Evolutionary conservation across 92 coral and sea anemone species (phyloP).

Genomic region (Umimayanthus chanpuru): DNA sequence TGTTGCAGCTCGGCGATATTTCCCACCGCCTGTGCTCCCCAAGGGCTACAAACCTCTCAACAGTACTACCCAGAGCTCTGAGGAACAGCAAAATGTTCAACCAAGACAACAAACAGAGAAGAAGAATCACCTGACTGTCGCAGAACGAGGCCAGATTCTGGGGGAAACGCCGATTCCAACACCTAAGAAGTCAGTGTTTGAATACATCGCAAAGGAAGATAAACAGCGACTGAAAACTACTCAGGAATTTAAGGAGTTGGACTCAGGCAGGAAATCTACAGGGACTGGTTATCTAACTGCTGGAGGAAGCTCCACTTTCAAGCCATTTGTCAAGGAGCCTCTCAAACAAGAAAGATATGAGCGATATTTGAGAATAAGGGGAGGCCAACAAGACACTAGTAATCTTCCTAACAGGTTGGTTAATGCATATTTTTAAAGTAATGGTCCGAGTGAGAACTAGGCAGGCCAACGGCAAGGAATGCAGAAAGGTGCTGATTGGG

Average conservation of each 20-base stretch:
- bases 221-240: slow-evolving; percentile 64
- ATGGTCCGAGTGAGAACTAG: no score
- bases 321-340: slow-evolving; percentile 87
- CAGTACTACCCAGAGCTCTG: slow-evolving; percentile 43
- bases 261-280: neutral
- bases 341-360: slow-evolving; percentile 93
- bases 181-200: slow-evolving; percentile 89
- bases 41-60: slow-evolving; percentile 73
- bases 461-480: no score
- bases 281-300: neutral
- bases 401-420: slow-evolving; percentile 63
- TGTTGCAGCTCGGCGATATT: slow-evolving; percentile 69
- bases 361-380: slow-evolving; percentile 59
- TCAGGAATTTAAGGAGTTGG: slow-evolving; percentile 30
- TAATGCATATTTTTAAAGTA: neutral
- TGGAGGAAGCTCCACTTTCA: slow-evolving; percentile 46
- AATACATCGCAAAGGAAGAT: slow-evolving; percentile 74
- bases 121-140: slow-evolving; percentile 61
- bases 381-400: slow-evolving; percentile 45
- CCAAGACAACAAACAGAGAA: slow-evolving; percentile 10
- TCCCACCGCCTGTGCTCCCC: slow-evolving; percentile 88
- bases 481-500: no score
- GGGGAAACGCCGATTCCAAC: slow-evolving; percentile 77
- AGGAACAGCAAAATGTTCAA: slow-evolving; percentile 22
- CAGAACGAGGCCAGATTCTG: slow-evolving; percentile 76